These are phyloP conservation scores for Taenaris catops DNA, from an alignment of 2,888 invertebrate genomes.

Conservation along the genomic window DNA sequence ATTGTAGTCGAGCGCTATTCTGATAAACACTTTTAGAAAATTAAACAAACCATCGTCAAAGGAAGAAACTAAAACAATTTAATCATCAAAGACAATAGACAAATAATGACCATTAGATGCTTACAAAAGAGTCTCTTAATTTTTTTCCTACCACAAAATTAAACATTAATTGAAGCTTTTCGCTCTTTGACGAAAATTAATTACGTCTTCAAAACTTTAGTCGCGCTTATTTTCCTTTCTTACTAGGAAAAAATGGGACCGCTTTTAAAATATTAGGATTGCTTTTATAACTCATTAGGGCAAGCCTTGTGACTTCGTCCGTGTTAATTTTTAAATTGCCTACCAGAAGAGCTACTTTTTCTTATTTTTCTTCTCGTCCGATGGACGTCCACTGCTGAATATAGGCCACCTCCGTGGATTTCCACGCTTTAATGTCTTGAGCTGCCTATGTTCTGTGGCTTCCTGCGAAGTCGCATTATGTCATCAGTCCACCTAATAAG, in stretches of 20 bases:
- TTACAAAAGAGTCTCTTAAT: constrained; percentile 1
- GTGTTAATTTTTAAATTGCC: no score
- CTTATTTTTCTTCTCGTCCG: no score
- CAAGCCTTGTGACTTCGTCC: no score
- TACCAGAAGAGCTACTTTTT: no score
- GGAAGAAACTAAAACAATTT: constrained; percentile 5
- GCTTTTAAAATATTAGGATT: constrained; percentile 2
- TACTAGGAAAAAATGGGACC: constrained; percentile 1
- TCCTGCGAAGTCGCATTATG: no score
- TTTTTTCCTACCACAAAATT: constrained; percentile 7
- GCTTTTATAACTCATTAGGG: background rate
- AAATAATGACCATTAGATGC: background rate
- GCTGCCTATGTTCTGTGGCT: no score
- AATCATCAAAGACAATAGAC: constrained; percentile 7
- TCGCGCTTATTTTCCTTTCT: background rate
- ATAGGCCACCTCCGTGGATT: no score
- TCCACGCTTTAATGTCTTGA: no score
- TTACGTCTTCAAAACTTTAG: constrained; percentile 6
- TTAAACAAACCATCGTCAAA: constrained; percentile 3
- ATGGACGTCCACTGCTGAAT: no score
- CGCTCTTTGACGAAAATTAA: constrained; percentile 10
- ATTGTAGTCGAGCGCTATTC: no score
- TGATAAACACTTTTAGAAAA: no score
- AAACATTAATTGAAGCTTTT: constrained; percentile 10
- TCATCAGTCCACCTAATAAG: no score